A percentile compares a stretch with the other conserved stretches of the same genome.
Conservation (phyloP, 2,113 vertebrate species). For the Corythoichthys haematopterus region DNA sequence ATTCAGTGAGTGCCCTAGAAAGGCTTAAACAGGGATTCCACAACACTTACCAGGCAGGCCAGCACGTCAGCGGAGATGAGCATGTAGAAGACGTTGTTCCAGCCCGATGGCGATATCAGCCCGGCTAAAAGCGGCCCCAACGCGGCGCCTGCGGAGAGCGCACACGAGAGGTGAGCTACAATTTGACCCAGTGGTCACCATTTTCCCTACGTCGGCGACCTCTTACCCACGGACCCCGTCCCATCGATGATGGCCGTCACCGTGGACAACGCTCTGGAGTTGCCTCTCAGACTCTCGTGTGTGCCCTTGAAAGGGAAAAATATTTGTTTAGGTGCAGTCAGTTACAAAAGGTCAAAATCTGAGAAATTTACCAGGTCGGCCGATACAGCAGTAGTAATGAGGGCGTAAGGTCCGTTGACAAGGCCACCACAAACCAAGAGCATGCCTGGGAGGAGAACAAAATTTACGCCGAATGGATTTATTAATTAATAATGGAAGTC, state of each 20-base stretch:
- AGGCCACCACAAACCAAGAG: conserved; percentile 85
- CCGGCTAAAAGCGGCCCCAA: conserved; percentile 89
- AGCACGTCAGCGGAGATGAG: conserved; percentile 82
- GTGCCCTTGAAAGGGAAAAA: conserved; percentile 76
- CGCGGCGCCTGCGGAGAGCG: conserved; percentile 76
- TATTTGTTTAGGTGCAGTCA: background rate
- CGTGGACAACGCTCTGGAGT: conserved; percentile 89
- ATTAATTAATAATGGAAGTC: background rate
- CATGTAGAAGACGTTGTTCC: conserved; percentile 98
- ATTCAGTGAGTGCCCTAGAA: too few relatives aligned
- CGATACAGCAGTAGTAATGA: conserved; percentile 94
- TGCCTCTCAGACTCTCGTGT: conserved; percentile 87
- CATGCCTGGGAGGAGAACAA: conserved; percentile 72
- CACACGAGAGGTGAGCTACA: background rate
- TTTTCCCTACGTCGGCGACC: too few relatives aligned
- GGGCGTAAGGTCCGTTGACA: conserved; percentile 92
- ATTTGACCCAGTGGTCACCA: too few relatives aligned
- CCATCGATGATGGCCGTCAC: conserved; percentile 96
- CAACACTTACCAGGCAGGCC: conserved; percentile 82
- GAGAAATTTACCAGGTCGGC: conserved; percentile 84
- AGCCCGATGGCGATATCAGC: conserved; percentile 85
- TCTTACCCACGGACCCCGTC: conserved; percentile 86
- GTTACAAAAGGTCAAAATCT: background rate
- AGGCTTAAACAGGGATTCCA: background rate
- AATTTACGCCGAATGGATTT: background rate